Base-by-base conservation (phyloP, 1,140 invertebrate genomes). In the Lerema accius region DNA sequence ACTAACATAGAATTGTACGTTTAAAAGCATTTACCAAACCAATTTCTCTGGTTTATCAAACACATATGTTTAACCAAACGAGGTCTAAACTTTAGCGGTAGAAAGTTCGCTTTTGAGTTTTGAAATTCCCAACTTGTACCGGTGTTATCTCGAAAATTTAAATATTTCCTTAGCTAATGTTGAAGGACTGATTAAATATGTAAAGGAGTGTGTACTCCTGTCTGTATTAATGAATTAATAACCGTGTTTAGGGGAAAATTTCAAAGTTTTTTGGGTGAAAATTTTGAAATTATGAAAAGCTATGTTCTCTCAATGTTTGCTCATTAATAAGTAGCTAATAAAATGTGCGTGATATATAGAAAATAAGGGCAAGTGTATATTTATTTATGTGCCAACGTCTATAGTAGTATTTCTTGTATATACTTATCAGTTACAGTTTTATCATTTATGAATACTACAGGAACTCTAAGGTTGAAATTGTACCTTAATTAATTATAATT, bases 91-190 rank as follows among this genome's bases (percentile, higher is more conserved):
- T 51, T 51, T 39, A 4, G 10, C 15, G 19, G 51, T 15, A 13
- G 37, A 43, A 40, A 55, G 37, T 55, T 28, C 37, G 3, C 35
- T 11, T 55, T 55, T 42, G 39, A 55, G 37, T 56, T 56, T 26
- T 14, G 9, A 43, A 56, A 56, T 56, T 56, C 53, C 23, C 40
- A 43, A 26, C 53, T 45, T 43, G 53, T 56, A 28, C 39, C 9
- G 53, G 53, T 56, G 43, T 56, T 43, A 56, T 56, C 40, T 56
- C 53, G 53, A 23, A 14, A 23, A 43, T 56, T 56, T 56, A 56
- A 43, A 56, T 56, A 56, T 56, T 56, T 42, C 40, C 39, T 56
- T 43, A 42, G 23, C 53, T 9, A 43, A 43, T 43, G 40, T 56
- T 15, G 9, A 17, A 40, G 13, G 40, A 19, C 26, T 56, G 13